phyloP scores from a whole-genome alignment of 2,797 vertebrate genomes.

The Rousettus madagascariensis region DNA sequence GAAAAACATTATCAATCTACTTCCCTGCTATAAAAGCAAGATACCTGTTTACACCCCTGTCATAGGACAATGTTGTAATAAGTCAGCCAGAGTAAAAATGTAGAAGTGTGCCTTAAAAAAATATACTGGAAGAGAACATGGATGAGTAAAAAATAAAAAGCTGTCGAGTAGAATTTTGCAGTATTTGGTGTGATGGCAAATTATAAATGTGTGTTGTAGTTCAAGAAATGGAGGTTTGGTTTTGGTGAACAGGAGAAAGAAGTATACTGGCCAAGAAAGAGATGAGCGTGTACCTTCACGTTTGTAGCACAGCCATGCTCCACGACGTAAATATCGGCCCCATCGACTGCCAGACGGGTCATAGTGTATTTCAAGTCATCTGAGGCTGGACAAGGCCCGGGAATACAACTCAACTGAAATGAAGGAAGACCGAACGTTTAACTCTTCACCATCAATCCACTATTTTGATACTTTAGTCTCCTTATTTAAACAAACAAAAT shows the following conservation, averaged over 20 bases:
- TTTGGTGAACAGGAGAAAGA: not conserved
- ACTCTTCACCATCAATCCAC: not conserved
- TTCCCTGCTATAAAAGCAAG: not conserved
- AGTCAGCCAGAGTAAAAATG: not conserved
- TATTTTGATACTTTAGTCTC: not conserved
- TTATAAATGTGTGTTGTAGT: not conserved
- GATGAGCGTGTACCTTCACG: constrained; percentile 88
- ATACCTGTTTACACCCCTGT: not conserved
- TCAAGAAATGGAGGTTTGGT: not conserved
- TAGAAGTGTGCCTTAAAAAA: not conserved
- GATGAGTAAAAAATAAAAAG: not conserved
- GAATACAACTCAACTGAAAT: constrained; percentile 86
- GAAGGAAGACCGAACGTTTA: not conserved
- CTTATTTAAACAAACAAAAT: constrained; percentile 5
- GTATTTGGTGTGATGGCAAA: not conserved
- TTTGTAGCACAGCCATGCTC: constrained; percentile 97
- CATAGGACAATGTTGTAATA: not conserved
- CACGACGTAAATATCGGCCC: constrained; percentile 93
- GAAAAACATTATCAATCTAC: not conserved
- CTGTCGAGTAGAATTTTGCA: not conserved
- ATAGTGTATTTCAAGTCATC: constrained; percentile 98
- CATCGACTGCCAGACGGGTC: constrained; percentile 95
- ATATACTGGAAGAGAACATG: not conserved
- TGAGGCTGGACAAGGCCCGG: constrained; percentile 94
- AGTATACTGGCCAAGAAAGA: not conserved